Evolutionary conservation across 2,888 invertebrate species (phyloP).

Genomic region (Papilio demoleus): DNA sequence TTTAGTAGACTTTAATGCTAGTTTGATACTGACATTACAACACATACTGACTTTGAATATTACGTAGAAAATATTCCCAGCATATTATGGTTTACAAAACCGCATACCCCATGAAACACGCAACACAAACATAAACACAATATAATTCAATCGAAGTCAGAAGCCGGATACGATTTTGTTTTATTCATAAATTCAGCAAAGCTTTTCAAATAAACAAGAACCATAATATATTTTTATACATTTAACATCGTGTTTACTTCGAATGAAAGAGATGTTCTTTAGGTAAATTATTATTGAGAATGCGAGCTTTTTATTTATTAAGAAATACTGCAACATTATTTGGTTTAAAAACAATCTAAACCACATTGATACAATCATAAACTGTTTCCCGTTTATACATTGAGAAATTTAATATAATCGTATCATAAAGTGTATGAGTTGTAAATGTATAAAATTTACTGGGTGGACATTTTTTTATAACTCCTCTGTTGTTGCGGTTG

Average conservation of each 20-base stretch:
- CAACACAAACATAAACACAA: conserved; percentile 17
- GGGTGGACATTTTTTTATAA: too few species aligned
- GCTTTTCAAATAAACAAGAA: conserved; percentile 11
- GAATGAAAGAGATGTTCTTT: conserved; percentile 3
- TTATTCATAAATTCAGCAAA: conserved; percentile 23
- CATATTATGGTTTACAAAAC: background rate
- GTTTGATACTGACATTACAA: too few species aligned
- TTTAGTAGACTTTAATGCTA: too few species aligned
- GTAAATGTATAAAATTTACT: too few species aligned
- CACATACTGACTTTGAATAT: too few species aligned
- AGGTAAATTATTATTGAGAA: background rate
- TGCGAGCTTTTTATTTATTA: background rate
- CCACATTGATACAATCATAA: too few species aligned
- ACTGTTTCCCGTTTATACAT: too few species aligned
- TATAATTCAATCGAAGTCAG: conserved; percentile 31
- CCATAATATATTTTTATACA: conserved; percentile 13
- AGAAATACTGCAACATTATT: background rate
- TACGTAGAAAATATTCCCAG: background rate
- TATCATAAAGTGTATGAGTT: too few species aligned
- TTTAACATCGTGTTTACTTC: conserved; percentile 19
- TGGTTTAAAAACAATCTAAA: background rate
- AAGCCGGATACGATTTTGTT: conserved; percentile 32
- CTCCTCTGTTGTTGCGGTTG: too few species aligned
- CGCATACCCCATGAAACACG: conserved; percentile 2
- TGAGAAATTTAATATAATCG: too few species aligned